Evolutionary conservation across 2,888 invertebrate genomes (phyloP).

Genomic region (Sycophila texana): DNA sequence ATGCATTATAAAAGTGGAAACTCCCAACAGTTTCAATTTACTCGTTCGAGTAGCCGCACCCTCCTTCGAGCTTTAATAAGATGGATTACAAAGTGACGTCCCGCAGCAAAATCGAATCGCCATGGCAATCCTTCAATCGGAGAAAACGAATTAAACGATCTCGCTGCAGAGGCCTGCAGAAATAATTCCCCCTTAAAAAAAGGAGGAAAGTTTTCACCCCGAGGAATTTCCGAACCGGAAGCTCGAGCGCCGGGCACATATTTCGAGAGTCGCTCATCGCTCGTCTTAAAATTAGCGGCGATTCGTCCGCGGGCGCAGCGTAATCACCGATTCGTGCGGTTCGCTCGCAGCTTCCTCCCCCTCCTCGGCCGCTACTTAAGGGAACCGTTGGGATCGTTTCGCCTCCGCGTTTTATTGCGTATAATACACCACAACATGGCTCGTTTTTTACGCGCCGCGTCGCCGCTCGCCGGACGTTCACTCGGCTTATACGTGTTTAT

Average conservation of each 20-base stretch:
- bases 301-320: constrained; percentile 15
- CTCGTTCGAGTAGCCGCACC: too few relatives aligned
- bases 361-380: neutral
- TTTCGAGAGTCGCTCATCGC: constrained; percentile 20
- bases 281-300: constrained; percentile 42
- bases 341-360: constrained; percentile 2
- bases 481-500: neutral
- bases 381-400: neutral
- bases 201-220: neutral
- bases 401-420: neutral
- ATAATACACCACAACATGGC: neutral
- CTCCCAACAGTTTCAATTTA: too few relatives aligned
- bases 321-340: constrained; percentile 37
- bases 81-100: too few relatives aligned
- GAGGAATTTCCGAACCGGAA: constrained; percentile 49
- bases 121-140: neutral
- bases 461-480: neutral
- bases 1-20: too few relatives aligned
- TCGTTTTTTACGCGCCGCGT: neutral
- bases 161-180: too few relatives aligned
- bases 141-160: neutral
- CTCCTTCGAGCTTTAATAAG: too few relatives aligned
- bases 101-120: neutral
- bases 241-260: constrained; percentile 30
- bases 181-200: neutral